phyloP scores from a whole-genome alignment of 2,797 vertebrate genomes.

The Coluber constrictor region DNA sequence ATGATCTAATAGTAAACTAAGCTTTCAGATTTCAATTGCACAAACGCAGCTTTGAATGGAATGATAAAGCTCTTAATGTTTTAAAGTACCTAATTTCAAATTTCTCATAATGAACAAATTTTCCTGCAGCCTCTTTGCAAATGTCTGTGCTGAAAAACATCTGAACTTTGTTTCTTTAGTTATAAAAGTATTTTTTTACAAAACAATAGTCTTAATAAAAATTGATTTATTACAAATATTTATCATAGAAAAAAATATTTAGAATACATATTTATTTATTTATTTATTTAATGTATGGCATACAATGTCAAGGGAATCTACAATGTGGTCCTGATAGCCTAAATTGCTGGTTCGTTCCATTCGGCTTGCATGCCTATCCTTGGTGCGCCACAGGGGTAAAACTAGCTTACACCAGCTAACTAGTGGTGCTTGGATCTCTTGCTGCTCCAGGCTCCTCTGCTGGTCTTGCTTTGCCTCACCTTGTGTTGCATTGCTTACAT shows the following conservation, averaged over 20 bases:
- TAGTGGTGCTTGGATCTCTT: not conserved
- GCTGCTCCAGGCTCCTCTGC: not conserved
- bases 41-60: conserved; percentile 70
- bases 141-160: conserved; percentile 68
- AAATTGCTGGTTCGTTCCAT: not conserved
- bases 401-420: not conserved
- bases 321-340: not conserved
- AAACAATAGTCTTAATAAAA: conserved; percentile 32
- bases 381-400: not conserved
- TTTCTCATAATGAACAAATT: conserved; percentile 71
- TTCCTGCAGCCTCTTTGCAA: conserved; percentile 71
- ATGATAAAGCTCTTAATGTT: conserved; percentile 74
- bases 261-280: not conserved
- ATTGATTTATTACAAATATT: not conserved
- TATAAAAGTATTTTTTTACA: conserved; percentile 40
- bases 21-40: conserved; percentile 70
- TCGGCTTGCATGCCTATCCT: not conserved
- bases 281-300: not conserved
- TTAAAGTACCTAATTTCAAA: conserved; percentile 72
- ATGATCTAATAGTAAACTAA: conserved; percentile 71
- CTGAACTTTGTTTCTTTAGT: conserved; percentile 45
- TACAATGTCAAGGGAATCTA: not conserved
- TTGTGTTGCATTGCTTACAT: not conserved
- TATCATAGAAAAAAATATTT: not conserved
- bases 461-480: not conserved